Evolutionary conservation across 2,888 invertebrate species (phyloP).

Genomic region (Diarsia brunnea): DNA sequence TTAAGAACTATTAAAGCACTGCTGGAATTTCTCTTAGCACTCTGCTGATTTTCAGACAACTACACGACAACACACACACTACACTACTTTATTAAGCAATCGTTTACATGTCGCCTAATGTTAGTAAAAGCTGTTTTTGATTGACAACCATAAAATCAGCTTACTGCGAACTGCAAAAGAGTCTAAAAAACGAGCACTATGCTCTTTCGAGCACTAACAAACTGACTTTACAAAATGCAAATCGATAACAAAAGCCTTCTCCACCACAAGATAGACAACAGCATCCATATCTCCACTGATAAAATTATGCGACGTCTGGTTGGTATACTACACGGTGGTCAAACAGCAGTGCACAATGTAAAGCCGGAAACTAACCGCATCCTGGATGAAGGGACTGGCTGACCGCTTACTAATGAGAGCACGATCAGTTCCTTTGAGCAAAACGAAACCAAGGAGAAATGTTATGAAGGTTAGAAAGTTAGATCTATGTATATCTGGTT

Average conservation of each 20-base stretch:
- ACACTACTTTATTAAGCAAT: no score
- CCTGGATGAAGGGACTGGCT: constrained; percentile 43
- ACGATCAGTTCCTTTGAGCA: constrained; percentile 35
- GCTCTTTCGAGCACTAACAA: background rate
- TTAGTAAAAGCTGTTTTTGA: no score
- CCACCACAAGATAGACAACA: background rate
- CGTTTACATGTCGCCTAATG: no score
- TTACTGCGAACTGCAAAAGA: no score
- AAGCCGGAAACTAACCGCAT: constrained; percentile 52
- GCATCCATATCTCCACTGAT: constrained; percentile 1
- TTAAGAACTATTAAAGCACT: no score
- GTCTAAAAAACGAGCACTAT: no score
- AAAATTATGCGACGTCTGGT: constrained; percentile 25
- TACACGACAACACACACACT: no score
- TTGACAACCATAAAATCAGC: no score
- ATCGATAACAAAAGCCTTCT: background rate
- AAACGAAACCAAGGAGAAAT: constrained; percentile 4
- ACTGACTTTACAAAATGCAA: no score
- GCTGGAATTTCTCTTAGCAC: background rate
- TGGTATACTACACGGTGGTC: constrained; percentile 2
- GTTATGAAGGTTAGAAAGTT: background rate
- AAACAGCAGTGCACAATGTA: constrained; percentile 37
- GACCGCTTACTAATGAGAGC: constrained; percentile 50
- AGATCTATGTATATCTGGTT: no score
- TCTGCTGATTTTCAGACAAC: background rate